These are phyloP conservation scores for Nannoperca australis DNA, from an alignment of 2,797 vertebrate species.

Conservation along the genomic window DNA sequence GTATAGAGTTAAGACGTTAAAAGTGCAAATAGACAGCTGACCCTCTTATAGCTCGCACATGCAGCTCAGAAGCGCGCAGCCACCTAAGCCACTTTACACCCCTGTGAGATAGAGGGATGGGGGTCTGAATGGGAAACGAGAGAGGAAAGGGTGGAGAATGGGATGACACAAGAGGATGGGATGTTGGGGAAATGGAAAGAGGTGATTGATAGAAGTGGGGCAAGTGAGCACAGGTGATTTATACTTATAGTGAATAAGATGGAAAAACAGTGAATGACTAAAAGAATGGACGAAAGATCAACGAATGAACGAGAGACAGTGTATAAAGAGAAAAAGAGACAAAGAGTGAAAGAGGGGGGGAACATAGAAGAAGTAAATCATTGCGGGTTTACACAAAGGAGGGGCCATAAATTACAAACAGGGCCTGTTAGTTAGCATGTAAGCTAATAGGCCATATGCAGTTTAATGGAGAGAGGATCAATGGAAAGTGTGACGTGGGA, in stretches of 20 bases:
- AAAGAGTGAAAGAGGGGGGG: not conserved
- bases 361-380: conserved; percentile 36
- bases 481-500: not conserved
- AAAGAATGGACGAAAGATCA: conserved; percentile 29
- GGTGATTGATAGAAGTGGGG: conserved; percentile 27
- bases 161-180: conserved; percentile 51
- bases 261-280: conserved; percentile 11
- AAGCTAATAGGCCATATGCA: conserved; percentile 28
- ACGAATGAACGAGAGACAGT: conserved; percentile 20
- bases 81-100: conserved; percentile 77
- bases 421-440: conserved; percentile 39
- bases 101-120: conserved; percentile 62
- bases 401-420: conserved; percentile 15
- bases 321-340: not conserved
- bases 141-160: conserved; percentile 43
- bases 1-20: conserved; percentile 84
- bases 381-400: conserved; percentile 23
- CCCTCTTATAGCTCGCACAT: conserved; percentile 81
- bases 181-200: conserved; percentile 51
- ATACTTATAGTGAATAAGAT: conserved; percentile 35
- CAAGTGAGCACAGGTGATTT: conserved; percentile 47
- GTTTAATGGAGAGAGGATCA: conserved; percentile 32
- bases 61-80: conserved; percentile 56
- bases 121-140: conserved; percentile 49
- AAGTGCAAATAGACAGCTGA: conserved; percentile 88